Base-by-base conservation (phyloP, 1,140 invertebrate species). In the Agraylea sexmaculata region DNA sequence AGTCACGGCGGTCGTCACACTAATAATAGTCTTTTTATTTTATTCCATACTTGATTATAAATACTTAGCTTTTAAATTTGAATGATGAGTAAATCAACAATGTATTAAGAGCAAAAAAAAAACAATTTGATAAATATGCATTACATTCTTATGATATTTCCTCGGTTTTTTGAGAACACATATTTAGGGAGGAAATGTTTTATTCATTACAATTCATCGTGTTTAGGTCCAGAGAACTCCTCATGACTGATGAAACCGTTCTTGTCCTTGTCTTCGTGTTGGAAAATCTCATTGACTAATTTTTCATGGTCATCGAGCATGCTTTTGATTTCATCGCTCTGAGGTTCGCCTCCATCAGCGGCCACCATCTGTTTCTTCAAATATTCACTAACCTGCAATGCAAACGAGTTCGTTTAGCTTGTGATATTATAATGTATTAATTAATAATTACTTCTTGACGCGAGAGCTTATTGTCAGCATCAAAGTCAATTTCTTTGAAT, bases 211-310 rank as follows among this genome's bases (percentile, higher is more conserved):
- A 96, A 77, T 66, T 96, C 91, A 59, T 96, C 92, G 64, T 95
- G 91, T 60, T 95, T 96, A 12, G 91, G 91, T 5, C 90, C 91
- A 16, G 83, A 90, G 70, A 96, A 96, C 62, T 96, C 92, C 19
- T 89, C 87, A 63, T 90, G 84, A 37, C 88, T 92, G 51, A 96
- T 96, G 66, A 80, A 90, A 22, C 91, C 92, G 56, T 93, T 91
- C 62, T 88, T 90, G 60, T 94, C 88, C 59, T 86, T 87, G 58
- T 94, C 89, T 65, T 96, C 91, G 57, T 95, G 90, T 59, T 92
- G 84, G 75, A 96, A 95, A 48, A 95, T 94, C 55, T 94, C 90
- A 58, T 93, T 87, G 2, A 95, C 85, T 15, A 95, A 72, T 59
- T 92, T 90, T 57, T 93, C 87, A 59, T 93, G 85, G 53, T 91